These are phyloP conservation scores for Eustalomyia histrio DNA, from an alignment of 2,888 invertebrate species.

Conservation along the genomic window DNA sequence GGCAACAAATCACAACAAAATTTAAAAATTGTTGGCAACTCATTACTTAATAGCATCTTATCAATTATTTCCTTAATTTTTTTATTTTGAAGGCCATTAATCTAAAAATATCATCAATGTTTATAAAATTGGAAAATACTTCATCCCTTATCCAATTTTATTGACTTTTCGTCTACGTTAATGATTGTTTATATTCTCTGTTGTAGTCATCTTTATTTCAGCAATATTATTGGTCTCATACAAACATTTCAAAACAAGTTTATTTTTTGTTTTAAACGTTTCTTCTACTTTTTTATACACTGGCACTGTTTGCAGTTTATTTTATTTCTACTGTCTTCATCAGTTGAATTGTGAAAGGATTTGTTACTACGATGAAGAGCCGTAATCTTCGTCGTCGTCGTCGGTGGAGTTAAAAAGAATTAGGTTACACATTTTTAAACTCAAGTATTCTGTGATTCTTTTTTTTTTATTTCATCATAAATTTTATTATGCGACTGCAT, in stretches of 20 bases:
- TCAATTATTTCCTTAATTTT: too few relatives aligned
- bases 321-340: slow-evolving; percentile 1
- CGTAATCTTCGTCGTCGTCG: too few relatives aligned
- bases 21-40: too few relatives aligned
- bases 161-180: neutral
- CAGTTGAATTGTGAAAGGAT: slow-evolving; percentile 42
- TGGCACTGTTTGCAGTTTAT: slow-evolving; percentile 25
- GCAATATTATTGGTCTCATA: neutral
- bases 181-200: neutral
- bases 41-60: too few relatives aligned
- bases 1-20: too few relatives aligned
- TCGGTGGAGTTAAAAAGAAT: slow-evolving; percentile 17
- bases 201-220: slow-evolving; percentile 1
- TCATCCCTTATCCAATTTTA: slow-evolving; percentile 9
- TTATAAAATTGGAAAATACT: neutral
- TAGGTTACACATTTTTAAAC: slow-evolving; percentile 26
- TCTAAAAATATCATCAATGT: too few relatives aligned
- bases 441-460: slow-evolving; percentile 17
- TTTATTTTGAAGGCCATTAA: too few relatives aligned
- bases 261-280: slow-evolving; percentile 1
- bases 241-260: slow-evolving; percentile 13
- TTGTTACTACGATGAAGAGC: neutral
- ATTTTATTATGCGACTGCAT: neutral
- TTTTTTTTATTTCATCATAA: slow-evolving; percentile 9
- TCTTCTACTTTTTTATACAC: neutral